These are phyloP conservation scores for Echinops telfairi DNA, from an alignment of 2,113 vertebrate species.

Conservation along the genomic window DNA sequence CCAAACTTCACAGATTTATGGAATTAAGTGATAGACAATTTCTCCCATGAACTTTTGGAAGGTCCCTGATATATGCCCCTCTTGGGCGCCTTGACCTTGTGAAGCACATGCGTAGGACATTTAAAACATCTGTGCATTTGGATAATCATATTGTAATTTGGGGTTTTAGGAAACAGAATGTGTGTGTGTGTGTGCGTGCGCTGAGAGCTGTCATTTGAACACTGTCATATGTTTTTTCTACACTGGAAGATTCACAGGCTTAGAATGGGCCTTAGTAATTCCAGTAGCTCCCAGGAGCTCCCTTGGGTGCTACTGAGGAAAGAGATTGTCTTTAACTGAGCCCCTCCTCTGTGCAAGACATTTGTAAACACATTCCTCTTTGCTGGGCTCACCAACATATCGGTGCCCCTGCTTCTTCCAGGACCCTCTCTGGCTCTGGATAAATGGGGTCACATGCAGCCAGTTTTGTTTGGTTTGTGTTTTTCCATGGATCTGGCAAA, in stretches of 20 bases:
- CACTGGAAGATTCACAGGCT: constrained; percentile 31
- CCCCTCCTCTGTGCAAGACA: neutral
- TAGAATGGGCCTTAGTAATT: neutral
- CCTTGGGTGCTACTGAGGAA: neutral
- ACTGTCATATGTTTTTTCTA: neutral
- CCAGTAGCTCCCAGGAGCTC: neutral
- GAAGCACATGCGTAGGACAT: neutral
- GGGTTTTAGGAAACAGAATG: neutral
- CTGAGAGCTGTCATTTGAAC: neutral
- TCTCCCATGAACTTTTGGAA: too few species aligned
- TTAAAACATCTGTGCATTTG: neutral
- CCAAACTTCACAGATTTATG: too few species aligned
- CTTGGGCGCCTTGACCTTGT: neutral
- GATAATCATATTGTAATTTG: neutral
- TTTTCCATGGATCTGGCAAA: constrained; percentile 20
- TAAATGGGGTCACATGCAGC: neutral
- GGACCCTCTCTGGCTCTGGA: neutral
- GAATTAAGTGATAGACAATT: too few species aligned
- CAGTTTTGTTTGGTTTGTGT: neutral
- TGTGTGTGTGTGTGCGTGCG: neutral
- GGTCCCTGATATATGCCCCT: neutral
- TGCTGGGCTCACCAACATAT: neutral
- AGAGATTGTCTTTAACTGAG: neutral
- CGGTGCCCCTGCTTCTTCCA: neutral
- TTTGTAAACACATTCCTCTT: neutral